Percentiles rank a stretch among this genome's conserved stretches.
Evolutionary conservation across 1,140 invertebrate genomes (phyloP).

Genomic region (Drosophila pseudoananassae): DNA sequence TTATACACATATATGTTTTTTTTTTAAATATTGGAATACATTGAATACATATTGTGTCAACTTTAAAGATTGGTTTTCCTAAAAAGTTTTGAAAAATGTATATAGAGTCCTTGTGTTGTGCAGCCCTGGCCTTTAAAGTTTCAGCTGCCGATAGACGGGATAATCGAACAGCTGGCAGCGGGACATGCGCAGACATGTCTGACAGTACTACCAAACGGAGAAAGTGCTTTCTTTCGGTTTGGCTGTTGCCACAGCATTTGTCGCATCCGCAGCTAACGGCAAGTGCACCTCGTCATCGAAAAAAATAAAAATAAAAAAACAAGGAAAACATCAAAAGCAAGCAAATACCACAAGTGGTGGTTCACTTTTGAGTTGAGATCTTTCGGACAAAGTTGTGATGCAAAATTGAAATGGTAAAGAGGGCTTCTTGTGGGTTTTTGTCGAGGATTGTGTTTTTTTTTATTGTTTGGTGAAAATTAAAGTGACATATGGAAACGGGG

Average conservation of each 20-base stretch:
- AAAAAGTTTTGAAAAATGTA: neutral
- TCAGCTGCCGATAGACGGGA: slow-evolving; percentile 28
- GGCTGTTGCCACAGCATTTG: slow-evolving; percentile 39
- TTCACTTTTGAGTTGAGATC: too few relatives aligned
- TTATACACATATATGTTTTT: neutral
- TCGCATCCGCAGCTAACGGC: slow-evolving; percentile 34
- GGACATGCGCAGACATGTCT: slow-evolving; percentile 21
- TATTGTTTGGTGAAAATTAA: neutral
- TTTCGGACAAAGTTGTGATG: neutral
- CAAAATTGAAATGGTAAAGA: slow-evolving; percentile 27
- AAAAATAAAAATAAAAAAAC: slow-evolving; percentile 9
- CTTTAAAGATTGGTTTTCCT: neutral
- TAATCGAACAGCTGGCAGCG: slow-evolving; percentile 21
- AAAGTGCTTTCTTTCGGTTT: slow-evolving; percentile 48
- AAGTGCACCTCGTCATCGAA: slow-evolving; percentile 29
- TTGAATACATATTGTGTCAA: neutral
- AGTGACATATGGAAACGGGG: slow-evolving; percentile 52
- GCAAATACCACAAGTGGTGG: slow-evolving; percentile 33
- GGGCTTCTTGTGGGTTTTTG: neutral
- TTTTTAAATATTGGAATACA: neutral
- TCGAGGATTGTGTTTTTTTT: neutral
- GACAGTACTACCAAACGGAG: slow-evolving; percentile 22
- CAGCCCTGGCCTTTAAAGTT: slow-evolving; percentile 1
- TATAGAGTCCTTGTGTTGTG: neutral
- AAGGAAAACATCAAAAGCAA: slow-evolving; percentile 11